Conservation (phyloP, 2,797 vertebrate genomes). For the Buphagus erythrorhynchus region DNA sequence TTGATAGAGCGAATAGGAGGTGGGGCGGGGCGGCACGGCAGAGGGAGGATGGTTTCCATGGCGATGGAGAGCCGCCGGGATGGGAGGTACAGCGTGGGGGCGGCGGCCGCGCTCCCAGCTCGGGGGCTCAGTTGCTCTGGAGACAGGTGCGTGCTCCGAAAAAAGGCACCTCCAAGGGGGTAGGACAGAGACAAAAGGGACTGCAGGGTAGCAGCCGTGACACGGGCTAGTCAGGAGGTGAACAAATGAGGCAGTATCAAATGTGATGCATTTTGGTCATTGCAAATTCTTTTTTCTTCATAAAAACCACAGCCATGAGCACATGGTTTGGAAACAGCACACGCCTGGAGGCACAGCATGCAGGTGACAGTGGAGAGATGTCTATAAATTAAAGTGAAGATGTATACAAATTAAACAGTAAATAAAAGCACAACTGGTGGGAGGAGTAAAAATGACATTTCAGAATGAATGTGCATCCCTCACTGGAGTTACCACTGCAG, state of each 20-base stretch:
- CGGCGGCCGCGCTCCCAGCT: conserved; percentile 14
- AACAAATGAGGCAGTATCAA: background rate
- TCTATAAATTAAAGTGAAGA: background rate
- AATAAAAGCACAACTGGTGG: background rate
- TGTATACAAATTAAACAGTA: background rate
- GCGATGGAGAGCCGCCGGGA: conserved; percentile 33
- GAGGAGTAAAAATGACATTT: background rate
- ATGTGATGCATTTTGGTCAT: background rate
- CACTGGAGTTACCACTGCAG: background rate
- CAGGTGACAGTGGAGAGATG: background rate
- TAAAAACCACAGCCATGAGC: background rate
- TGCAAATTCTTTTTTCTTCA: background rate
- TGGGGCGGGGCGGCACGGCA: background rate
- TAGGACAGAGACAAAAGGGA: fast-evolving
- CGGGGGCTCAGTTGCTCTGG: conserved; percentile 32
- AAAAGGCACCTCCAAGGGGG: background rate
- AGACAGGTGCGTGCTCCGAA: background rate
- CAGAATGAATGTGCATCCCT: background rate
- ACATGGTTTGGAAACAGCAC: fast-evolving
- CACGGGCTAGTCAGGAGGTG: background rate
- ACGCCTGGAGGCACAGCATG: background rate
- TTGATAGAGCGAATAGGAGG: background rate
- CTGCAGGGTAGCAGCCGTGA: background rate
- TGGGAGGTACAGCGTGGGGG: conserved; percentile 53
- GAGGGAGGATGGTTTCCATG: conserved; percentile 67